Evolutionary conservation across 2,888 invertebrate genomes (phyloP), one percentile per base, ranked within the genome.

Genomic region (Helicoverpa assulta): DNA sequence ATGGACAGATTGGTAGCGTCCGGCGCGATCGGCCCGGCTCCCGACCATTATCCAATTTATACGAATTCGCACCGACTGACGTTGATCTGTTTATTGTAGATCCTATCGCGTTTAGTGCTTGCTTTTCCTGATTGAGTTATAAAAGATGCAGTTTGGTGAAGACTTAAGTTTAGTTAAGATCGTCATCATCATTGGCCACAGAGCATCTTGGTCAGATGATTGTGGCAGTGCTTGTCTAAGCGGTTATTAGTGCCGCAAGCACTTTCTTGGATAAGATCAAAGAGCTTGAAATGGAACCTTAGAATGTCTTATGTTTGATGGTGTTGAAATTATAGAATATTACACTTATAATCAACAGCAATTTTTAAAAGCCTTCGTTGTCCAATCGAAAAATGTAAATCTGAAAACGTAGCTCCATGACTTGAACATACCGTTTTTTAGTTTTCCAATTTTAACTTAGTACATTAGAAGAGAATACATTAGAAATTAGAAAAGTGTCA

Each of bases 1-100:
- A 83, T 81, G 79, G 90, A 85, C 89, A 90, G 93, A 95, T 95
- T 92, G 94, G 88, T 84, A 83, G 83, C 93, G 92, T 95, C 95
- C 95, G 94, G 92, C 86, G 86, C 87, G 86, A 78, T 78, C 72
- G 78, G 76, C 76, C 85, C 73, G 78, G 76, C 76, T 64, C 74
- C 68, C 78, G 53, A 51, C 85, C 80, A 93, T 93, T 92, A 93
- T 93, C 88, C 93, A 93, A 93, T 93, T 91, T 85, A 83, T 84
- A 79, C 82, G 80, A 84, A 84, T 86, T 84, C 82, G 80, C 80
- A 74, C 40, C 59, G 75, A 67, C 55, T 62, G 75, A 82, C 70
- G 76, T 73, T 78, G 78, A 83, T 86, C 74, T 78, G 76, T 77
- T 76, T 80, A 80, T 76, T 78, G 62, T 80, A 33, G 61, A 52